These are phyloP conservation scores for Ischnura elegans DNA, from an alignment of 2,888 invertebrate genomes.

Conservation along the genomic window DNA sequence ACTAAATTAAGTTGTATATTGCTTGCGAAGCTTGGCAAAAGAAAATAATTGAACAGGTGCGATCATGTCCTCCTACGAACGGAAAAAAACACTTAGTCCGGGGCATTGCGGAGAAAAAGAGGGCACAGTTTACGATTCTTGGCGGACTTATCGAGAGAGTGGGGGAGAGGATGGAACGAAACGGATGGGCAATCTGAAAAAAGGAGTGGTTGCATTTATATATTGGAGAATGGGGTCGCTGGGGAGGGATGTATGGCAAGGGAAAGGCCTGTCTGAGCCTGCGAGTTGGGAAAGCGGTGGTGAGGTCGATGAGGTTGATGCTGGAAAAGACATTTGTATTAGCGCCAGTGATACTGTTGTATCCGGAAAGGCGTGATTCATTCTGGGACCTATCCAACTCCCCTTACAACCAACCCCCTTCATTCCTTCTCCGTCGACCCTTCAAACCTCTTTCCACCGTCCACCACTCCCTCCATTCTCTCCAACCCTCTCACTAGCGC, in stretches of 20 bases:
- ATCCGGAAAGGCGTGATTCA: constrained; percentile 52
- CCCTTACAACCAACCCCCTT: not conserved
- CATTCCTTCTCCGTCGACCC: not conserved
- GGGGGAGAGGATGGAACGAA: not conserved
- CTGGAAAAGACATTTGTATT: constrained; percentile 51
- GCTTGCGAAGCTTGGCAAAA: no score
- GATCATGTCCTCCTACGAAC: not conserved
- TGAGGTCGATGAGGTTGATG: constrained; percentile 37
- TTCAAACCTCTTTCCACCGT: not conserved
- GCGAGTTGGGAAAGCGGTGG: not conserved
- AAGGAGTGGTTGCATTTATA: not conserved
- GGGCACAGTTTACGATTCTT: not conserved
- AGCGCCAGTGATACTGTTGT: constrained; percentile 50
- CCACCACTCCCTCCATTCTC: not conserved
- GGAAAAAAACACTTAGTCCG: not conserved
- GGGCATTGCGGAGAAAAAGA: not conserved
- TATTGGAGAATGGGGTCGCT: no score
- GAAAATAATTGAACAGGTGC: not conserved
- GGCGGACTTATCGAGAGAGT: not conserved
- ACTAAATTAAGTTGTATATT: no score
- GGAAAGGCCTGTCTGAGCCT: not conserved
- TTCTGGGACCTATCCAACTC: constrained; percentile 10
- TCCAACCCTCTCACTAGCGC: not conserved
- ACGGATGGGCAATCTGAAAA: not conserved
- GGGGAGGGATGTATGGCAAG: not conserved